Percentiles rank a stretch among this genome's conserved stretches.
Conservation (phyloP, 1,140 invertebrate species). For the Pissodes strobi region DNA sequence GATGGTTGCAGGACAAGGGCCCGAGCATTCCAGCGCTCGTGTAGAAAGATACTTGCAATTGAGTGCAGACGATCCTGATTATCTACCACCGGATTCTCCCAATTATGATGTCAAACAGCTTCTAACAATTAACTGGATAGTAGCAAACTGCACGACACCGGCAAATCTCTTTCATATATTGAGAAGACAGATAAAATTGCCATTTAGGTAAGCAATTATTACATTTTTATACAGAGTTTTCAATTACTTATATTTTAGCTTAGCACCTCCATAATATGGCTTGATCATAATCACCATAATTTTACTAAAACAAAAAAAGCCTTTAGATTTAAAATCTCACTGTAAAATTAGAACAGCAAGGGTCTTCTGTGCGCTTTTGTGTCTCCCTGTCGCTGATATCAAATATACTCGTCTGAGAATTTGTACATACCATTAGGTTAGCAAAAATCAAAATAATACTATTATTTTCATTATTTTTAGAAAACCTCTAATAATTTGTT, state of each 20-base stretch:
- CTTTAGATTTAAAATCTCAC: no score
- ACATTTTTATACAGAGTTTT: neutral
- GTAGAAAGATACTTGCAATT: conserved; percentile 83
- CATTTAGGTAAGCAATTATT: conserved; percentile 59
- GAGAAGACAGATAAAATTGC: conserved; percentile 79
- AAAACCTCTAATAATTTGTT: conserved; percentile 80
- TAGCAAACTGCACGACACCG: conserved; percentile 83
- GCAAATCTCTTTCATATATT: conserved; percentile 86
- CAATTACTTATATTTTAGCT: no score
- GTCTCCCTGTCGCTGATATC: neutral
- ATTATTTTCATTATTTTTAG: conserved; percentile 48
- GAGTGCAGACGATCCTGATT: conserved; percentile 73
- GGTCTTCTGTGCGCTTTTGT: no score
- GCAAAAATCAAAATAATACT: no score
- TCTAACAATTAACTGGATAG: conserved; percentile 78
- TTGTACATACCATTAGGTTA: no score
- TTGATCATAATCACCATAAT: no score
- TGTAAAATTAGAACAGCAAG: no score
- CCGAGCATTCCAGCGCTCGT: conserved; percentile 83
- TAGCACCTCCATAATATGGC: no score
- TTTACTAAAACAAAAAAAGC: no score
- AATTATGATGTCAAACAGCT: conserved; percentile 77
- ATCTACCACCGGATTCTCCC: conserved; percentile 55
- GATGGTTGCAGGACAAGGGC: conserved; percentile 64
- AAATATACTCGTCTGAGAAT: no score